A percentile compares a stretch with the other conserved stretches of the same genome.
phyloP scores from a whole-genome alignment of 2,888 invertebrate genomes.

The Rhagonycha lutea region DNA sequence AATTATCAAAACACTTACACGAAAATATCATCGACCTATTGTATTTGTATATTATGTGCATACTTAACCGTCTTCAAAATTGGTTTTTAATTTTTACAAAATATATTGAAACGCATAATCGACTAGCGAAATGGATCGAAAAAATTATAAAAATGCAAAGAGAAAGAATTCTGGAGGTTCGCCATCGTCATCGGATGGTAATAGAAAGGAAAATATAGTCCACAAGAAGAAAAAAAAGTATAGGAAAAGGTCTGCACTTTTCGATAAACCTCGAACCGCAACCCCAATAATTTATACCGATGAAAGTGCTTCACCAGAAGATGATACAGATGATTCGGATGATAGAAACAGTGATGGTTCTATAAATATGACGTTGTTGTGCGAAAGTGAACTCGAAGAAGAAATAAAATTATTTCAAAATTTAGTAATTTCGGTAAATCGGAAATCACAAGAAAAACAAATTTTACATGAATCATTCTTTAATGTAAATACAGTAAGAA shows the following conservation, averaged over 20 bases:
- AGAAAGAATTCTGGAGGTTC: not conserved
- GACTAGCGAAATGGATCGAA: not conserved
- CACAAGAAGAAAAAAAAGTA: not conserved
- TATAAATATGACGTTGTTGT: not conserved
- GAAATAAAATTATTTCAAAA: not conserved
- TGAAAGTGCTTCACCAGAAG: not conserved
- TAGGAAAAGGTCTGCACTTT: not conserved
- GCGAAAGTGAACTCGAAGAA: not conserved
- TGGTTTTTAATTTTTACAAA: not conserved
- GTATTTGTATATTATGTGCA: too few relatives aligned
- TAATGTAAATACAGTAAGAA: too few relatives aligned
- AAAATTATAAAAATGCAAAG: not conserved
- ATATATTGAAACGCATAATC: not conserved
- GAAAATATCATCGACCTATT: not conserved
- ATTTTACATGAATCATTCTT: not conserved
- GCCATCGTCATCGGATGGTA: not conserved
- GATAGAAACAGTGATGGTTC: not conserved
- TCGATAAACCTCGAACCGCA: not conserved
- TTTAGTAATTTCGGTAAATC: not conserved
- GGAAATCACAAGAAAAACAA: not conserved
- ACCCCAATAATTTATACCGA: not conserved
- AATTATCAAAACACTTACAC: not conserved
- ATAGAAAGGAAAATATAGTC: rapidly evolving
- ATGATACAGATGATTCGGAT: not conserved
- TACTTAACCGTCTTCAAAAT: not conserved